Evolutionary conservation across 2,113 vertebrate species (phyloP).

Genomic region (Brevimyrus niger): DNA sequence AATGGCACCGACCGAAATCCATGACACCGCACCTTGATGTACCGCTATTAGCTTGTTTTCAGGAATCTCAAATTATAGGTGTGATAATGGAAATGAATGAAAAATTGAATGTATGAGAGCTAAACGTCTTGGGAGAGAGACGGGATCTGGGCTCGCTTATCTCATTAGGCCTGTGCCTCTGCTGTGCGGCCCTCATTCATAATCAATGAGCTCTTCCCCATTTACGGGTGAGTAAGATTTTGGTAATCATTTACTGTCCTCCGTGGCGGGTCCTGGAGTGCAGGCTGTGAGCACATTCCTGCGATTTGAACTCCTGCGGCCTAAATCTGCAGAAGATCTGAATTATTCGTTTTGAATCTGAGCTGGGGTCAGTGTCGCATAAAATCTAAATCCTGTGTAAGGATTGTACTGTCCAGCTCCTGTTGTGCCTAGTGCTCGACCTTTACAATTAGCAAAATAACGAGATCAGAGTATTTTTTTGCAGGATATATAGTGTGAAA

Average conservation of each 20-base stretch:
- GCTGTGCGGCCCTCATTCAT: background rate
- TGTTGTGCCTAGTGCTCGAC: background rate
- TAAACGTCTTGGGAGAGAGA: background rate
- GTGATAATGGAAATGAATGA: background rate
- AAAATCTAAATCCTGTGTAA: background rate
- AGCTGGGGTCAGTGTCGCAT: background rate
- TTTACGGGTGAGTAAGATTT: background rate
- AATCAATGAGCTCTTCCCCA: background rate
- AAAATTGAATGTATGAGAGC: conserved; percentile 9
- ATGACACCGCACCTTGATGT: background rate
- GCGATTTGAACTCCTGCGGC: background rate
- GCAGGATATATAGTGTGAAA: background rate
- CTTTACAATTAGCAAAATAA: background rate
- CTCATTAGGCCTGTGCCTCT: background rate
- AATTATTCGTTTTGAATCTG: background rate
- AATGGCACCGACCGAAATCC: conserved; percentile 3
- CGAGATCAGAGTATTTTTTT: background rate
- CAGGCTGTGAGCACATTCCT: background rate
- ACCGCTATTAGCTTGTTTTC: background rate
- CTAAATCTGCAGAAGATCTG: background rate
- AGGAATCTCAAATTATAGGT: conserved; percentile 5
- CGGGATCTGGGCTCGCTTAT: background rate
- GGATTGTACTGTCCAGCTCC: background rate
- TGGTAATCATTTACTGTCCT: background rate
- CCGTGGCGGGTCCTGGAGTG: background rate